Evolutionary conservation across 2,888 invertebrate species (phyloP).

Genomic region (Anorthoa munda): DNA sequence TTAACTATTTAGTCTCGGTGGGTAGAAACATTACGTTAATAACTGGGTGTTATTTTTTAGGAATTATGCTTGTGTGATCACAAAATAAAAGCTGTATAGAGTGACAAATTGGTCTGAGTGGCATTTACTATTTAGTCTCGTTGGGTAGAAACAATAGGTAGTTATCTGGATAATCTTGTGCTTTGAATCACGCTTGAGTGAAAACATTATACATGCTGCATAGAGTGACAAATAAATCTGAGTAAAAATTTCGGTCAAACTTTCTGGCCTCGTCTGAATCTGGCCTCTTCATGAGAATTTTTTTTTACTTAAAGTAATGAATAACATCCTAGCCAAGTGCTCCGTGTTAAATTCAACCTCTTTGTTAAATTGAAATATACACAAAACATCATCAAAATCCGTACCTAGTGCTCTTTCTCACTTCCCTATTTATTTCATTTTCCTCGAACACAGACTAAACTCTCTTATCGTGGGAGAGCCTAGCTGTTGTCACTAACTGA

Average conservation of each 20-base stretch:
- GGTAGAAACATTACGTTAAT: slow-evolving; percentile 1
- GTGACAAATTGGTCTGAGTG: slow-evolving; percentile 27
- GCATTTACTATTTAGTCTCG: slow-evolving; percentile 26
- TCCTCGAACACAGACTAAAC: neutral
- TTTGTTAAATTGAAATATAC: neutral
- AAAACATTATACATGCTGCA: neutral
- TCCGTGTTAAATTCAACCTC: neutral
- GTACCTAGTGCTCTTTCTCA: neutral
- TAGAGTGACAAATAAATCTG: neutral
- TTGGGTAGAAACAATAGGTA: slow-evolving; percentile 3
- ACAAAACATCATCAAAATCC: neutral
- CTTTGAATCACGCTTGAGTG: neutral
- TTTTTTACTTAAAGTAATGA: neutral
- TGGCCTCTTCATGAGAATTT: too few relatives aligned
- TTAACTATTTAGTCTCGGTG: slow-evolving; percentile 36
- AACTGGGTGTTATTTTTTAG: neutral
- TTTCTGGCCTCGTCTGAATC: neutral
- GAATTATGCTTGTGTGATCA: neutral
- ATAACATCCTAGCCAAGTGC: neutral
- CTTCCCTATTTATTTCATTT: neutral
- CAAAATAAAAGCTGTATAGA: neutral
- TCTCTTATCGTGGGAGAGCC: slow-evolving; percentile 20
- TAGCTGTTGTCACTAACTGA: slow-evolving; percentile 4
- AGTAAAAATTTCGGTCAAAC: neutral
- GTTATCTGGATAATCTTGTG: slow-evolving; percentile 10